Evolutionary conservation across 2,888 invertebrate genomes (phyloP).

Genomic region (Desoria tigrina): DNA sequence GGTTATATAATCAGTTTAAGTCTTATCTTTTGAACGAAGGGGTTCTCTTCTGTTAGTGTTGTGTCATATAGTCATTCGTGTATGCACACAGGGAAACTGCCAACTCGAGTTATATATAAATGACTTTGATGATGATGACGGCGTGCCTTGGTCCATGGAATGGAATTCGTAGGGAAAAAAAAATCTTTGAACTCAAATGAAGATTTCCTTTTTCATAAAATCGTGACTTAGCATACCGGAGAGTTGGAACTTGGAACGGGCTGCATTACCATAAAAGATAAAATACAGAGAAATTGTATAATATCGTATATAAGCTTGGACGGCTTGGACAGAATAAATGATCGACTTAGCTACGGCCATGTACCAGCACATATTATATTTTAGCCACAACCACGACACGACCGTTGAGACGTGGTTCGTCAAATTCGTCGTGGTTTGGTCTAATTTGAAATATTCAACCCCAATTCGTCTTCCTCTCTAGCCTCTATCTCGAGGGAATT

Average conservation of each 20-base stretch:
- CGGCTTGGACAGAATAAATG: slow-evolving; percentile 16
- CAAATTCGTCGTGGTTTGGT: slow-evolving; percentile 17
- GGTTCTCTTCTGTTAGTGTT: no score
- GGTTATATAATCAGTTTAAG: not conserved
- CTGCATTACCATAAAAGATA: slow-evolving; percentile 5
- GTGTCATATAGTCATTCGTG: no score
- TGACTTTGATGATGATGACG: no score
- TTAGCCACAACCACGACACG: not conserved
- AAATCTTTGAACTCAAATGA: slow-evolving; percentile 17
- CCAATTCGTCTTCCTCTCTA: not conserved
- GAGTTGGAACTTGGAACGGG: not conserved
- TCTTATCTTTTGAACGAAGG: no score
- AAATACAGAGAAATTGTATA: not conserved
- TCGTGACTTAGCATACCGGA: slow-evolving; percentile 19
- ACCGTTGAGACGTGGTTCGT: slow-evolving; percentile 1
- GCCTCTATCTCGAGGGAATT: not conserved
- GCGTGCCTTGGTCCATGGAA: not conserved
- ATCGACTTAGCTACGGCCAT: slow-evolving; percentile 18
- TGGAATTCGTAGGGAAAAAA: slow-evolving; percentile 17
- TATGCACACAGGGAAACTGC: no score
- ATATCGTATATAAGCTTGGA: not conserved
- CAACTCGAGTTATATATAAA: no score
- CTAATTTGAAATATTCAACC: slow-evolving; percentile 19
- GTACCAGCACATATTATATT: not conserved
- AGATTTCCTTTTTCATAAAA: slow-evolving; percentile 24